phyloP scores from a whole-genome alignment of 2,888 invertebrate species.

The Galeopsomyia nigrocyanea region DNA sequence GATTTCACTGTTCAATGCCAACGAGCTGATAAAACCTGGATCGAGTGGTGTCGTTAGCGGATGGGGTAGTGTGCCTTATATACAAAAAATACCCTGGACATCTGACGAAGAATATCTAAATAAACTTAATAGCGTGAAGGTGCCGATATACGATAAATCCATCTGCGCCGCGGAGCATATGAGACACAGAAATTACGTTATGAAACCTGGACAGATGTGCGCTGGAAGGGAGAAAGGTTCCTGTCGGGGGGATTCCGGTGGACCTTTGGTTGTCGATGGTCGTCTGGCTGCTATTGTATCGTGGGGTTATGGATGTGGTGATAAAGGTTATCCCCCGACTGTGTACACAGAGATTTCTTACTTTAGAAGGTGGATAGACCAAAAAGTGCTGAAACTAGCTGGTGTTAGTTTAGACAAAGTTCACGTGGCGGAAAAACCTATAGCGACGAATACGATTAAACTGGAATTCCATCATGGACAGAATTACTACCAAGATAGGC shows the following conservation, averaged over 20 bases:
- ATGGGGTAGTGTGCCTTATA: slow-evolving; percentile 52
- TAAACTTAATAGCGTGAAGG: background rate
- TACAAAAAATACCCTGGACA: too few species aligned
- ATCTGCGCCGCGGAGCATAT: background rate
- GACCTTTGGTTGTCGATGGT: slow-evolving; percentile 54
- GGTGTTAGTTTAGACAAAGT: too few species aligned
- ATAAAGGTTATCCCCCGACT: slow-evolving; percentile 68
- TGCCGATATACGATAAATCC: background rate
- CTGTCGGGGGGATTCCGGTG: slow-evolving; percentile 58
- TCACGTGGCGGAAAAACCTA: too few species aligned
- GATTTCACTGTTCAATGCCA: slow-evolving; percentile 67
- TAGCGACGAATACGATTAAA: too few species aligned
- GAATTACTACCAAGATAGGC: too few species aligned
- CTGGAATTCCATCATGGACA: too few species aligned
- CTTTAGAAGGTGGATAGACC: slow-evolving; percentile 66
- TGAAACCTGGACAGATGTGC: background rate
- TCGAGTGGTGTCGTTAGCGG: slow-evolving; percentile 53
- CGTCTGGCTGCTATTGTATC: slow-evolving; percentile 57
- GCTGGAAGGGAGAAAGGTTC: background rate
- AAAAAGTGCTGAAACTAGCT: background rate
- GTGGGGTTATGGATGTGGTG: slow-evolving; percentile 72
- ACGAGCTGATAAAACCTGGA: slow-evolving; percentile 52
- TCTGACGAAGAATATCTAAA: slow-evolving; percentile 42
- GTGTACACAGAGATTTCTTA: slow-evolving; percentile 71
- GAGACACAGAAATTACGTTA: background rate